Evolutionary conservation across 2,888 invertebrate species (phyloP), one percentile per base, ranked within the genome.

Genomic region (Craniophora ligustri): DNA sequence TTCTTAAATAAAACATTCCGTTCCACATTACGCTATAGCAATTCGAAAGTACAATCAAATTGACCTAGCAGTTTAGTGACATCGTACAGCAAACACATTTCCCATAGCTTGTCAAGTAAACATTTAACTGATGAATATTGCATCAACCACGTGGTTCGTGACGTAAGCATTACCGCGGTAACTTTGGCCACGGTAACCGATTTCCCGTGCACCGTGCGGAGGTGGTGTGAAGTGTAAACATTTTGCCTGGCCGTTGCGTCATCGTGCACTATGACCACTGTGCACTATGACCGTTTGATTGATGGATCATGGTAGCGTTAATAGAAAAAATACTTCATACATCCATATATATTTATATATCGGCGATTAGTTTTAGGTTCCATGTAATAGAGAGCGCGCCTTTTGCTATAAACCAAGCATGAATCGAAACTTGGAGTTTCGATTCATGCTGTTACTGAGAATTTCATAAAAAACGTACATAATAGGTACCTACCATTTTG

Each of bases 41-140:
- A 14, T 11, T 30, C 30, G 14, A 35, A 40, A 57, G 34, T 21
- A 26, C 39, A 39, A 57, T 49, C 21, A 35, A n/a, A 35, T 64
- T 58, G 72, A 68, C 57, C 57, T 32, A 40, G 23, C 51, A n/a
- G 14, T 38, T 51, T 48, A 41, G 41, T 28, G 15, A 18, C 42
- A 34, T 21, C 30, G 30, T 10, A 26, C 19, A 57, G 45, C 44
- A 48, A 54, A 57, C 62, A 67, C 23, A 55, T 53, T 59, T 46
- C 31, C 50, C 31, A 45, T 38, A 14, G 7, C 18, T 58, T 41
- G 13, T 19, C 18, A 10, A 14, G 44, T 41, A 26, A 36, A 65
- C 28, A 65, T 32, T 5, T 32, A 18, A 11, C 38, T 68, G 50
- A 72, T 65, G 31, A 48, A 46, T 40, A 50, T 72, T 72, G 15